Percentiles rank a stretch among this genome's conserved stretches.
Evolutionary conservation across 2,113 vertebrate species (phyloP).

Genomic region (Cricetomys ansorgei): DNA sequence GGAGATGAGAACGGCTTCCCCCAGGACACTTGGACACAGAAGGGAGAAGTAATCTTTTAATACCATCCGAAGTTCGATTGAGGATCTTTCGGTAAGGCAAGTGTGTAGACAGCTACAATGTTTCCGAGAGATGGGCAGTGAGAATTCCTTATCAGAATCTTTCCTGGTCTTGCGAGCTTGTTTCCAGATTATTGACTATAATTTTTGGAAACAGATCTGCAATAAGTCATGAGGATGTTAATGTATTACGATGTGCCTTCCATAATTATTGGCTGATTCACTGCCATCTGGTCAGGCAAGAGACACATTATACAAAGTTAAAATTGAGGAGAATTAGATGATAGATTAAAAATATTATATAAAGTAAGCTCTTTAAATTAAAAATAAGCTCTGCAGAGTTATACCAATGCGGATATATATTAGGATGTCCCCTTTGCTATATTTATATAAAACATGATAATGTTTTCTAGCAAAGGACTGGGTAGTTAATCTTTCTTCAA

Average conservation of each 20-base stretch:
- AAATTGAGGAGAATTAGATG: constrained; percentile 54
- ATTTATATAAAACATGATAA: constrained; percentile 1
- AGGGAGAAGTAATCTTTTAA: background rate
- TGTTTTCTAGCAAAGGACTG: background rate
- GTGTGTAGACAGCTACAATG: background rate
- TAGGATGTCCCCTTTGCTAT: background rate
- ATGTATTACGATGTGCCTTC: constrained; percentile 80
- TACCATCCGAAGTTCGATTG: background rate
- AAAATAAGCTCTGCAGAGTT: constrained; percentile 8
- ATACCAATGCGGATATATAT: background rate
- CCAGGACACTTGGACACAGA: background rate
- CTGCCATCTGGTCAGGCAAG: constrained; percentile 81
- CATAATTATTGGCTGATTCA: constrained; percentile 82
- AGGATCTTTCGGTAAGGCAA: background rate
- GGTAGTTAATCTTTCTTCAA: background rate
- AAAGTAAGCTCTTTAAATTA: constrained; percentile 54
- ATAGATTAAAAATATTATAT: constrained; percentile 50
- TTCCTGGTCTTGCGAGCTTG: constrained; percentile 55
- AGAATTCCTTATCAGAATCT: background rate
- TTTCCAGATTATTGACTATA: constrained; percentile 75
- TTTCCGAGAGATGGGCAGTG: background rate
- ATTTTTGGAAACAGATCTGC: constrained; percentile 80
- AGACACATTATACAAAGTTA: constrained; percentile 70
- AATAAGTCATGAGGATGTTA: constrained; percentile 83
- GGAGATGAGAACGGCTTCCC: background rate